Evolutionary conservation across 2,888 invertebrate species (phyloP).

Genomic region (Polyommatus icarus): DNA sequence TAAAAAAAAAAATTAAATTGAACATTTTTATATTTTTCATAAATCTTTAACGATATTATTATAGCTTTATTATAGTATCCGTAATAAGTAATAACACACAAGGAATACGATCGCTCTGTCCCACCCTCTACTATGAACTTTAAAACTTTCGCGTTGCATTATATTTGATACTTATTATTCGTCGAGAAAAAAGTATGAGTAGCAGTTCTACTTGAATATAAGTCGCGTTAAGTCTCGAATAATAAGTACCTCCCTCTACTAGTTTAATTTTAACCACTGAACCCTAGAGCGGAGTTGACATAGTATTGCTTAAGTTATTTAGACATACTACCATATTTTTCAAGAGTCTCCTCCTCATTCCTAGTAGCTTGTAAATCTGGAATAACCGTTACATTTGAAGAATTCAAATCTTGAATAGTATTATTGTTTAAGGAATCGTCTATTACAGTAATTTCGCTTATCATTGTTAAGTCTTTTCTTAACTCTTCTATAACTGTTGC

Average conservation of each 20-base stretch:
- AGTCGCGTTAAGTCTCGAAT: no score
- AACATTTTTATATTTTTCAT: no score
- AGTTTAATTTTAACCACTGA: background rate
- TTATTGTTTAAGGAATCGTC: conserved; percentile 2
- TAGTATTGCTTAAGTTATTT: background rate
- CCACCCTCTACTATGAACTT: no score
- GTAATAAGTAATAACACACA: background rate
- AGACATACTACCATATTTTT: background rate
- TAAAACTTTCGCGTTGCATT: no score
- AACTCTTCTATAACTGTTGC: conserved; percentile 53
- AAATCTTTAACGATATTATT: no score
- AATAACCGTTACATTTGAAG: background rate
- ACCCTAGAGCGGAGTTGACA: background rate
- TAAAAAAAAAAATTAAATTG: background rate
- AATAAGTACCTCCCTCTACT: background rate
- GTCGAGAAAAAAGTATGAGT: no score
- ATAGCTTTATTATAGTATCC: background rate
- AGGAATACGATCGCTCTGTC: background rate
- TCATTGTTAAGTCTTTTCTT: conserved; percentile 55
- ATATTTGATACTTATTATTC: no score
- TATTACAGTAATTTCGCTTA: conserved; percentile 44
- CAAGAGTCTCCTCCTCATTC: background rate
- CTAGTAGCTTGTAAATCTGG: background rate
- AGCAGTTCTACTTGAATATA: no score
- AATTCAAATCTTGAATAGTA: background rate